Evolutionary conservation across 2,888 invertebrate genomes (phyloP), one percentile per base, ranked within the genome.

Genomic region (Acanthosoma haemorrhoidale): DNA sequence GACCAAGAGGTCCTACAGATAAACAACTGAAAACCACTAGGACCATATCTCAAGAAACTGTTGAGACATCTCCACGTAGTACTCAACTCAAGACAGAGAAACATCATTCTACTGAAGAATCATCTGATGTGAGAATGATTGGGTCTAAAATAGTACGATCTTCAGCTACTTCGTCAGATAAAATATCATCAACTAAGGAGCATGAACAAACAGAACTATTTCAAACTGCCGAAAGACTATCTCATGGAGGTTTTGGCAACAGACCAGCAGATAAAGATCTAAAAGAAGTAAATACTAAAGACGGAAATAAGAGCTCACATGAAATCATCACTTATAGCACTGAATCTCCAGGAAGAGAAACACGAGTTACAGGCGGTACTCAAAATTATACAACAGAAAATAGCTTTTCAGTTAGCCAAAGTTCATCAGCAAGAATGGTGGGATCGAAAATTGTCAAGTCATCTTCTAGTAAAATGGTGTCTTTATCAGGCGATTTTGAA

Each of bases 391-490:
- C 9, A 2, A 21, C 2, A n/a, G 16, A 51, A 9, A 64, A 18
- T 21, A 25, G 34, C 6, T 18, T 60, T 8, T 29, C 18, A 11
- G n/a, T 43, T 6, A 64, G 58, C 5, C 36, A 70, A 13, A 61
- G 69, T 9, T 29, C 63, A 15, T 67, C 63, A 21, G 72, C 71
- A 5, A 73, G 38, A 61, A 71, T 73, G 57, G 70, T 75, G 15
- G 74, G 72, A 11, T 74, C 74, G 1, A 75, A 75, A 71, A 66
- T 72, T 31, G 70, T 74, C 0, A 74, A 74, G 68, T 51, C 73
- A n/a, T 31, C 43, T 13, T 67, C 67, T 3, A 31, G 16, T 13
- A 5, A 21, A 4, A 16, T 6, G 15, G n/a, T 38, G 8, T 63
- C 21, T 18, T 18, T 25, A 6, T 29, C 25, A 31, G 63, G 29